Percentiles rank a stretch among this genome's conserved stretches.
Evolutionary conservation across 1,140 invertebrate species (phyloP).

Genomic region (Aphidius ervi): DNA sequence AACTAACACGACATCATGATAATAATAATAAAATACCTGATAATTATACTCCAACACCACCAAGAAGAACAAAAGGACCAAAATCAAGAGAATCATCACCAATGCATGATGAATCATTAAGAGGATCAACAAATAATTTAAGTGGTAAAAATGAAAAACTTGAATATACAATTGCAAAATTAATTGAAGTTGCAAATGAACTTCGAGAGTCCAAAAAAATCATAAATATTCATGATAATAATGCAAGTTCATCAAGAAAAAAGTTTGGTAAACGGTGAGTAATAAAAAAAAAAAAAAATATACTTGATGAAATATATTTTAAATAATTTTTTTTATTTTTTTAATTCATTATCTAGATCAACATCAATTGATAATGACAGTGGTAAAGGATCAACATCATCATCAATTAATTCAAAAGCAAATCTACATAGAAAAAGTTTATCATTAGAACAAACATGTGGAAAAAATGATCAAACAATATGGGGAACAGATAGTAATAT

Average conservation of each 20-base stretch:
- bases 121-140: slow-evolving; percentile 52
- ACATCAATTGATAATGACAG: slow-evolving; percentile 48
- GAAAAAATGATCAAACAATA: slow-evolving; percentile 56
- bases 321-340: slow-evolving; percentile 2
- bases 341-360: slow-evolving; percentile 32
- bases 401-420: slow-evolving; percentile 52
- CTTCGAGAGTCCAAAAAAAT: slow-evolving; percentile 45
- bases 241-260: slow-evolving; percentile 35
- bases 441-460: slow-evolving; percentile 69
- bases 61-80: slow-evolving; percentile 54
- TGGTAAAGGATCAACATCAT: slow-evolving; percentile 43
- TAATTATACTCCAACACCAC: slow-evolving; percentile 56
- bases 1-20: slow-evolving; percentile 46
- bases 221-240: slow-evolving; percentile 32
- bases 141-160: slow-evolving; percentile 44
- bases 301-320: not conserved
- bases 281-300: not conserved
- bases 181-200: slow-evolving; percentile 47
- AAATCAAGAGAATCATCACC: slow-evolving; percentile 63
- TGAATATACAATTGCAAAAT: slow-evolving; percentile 46
- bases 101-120: slow-evolving; percentile 40
- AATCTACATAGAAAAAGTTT: slow-evolving; percentile 69
- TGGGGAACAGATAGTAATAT: slow-evolving; percentile 72
- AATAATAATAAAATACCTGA: slow-evolving; percentile 36
- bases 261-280: slow-evolving; percentile 46